Evolutionary conservation across 1,140 invertebrate genomes (phyloP), one percentile per base, ranked within the genome.

Genomic region (Zaprionus inermis): DNA sequence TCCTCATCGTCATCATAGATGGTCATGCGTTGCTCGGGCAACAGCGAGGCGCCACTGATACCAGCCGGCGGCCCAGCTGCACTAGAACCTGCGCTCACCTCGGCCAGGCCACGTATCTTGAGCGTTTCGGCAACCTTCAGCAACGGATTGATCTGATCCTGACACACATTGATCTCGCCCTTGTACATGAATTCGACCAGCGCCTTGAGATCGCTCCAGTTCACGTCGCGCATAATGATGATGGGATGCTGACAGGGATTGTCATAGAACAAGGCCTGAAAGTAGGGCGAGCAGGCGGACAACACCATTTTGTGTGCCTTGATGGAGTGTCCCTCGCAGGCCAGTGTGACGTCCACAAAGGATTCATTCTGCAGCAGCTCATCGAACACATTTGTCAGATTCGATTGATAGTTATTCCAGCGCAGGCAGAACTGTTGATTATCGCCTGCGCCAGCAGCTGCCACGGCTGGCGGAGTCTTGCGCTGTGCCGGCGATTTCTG

Each of bases 351-450:
- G 93, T 98, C 97, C 57, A 98, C 97, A 92, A 98, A 97, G 60
- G 96, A 96, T 93, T 98, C 97, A 92, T 95, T 97, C 92, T 97
- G 97, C 55, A 98, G 94, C 59, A 98, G 95, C 92, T 98, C 96
- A 89, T 98, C 97, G 93, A 98, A 98, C 65, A 97, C 97, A 93
- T 96, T 97, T 59, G 97, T 97, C 82, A 98, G 93, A 92, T 98
- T 98, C 66, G 94, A 95, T 92, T 98, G 97, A 93, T 98, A 98
- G 92, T 98, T 98, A 94, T 98, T 98, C 97, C 97, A 98, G 34
- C 97, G 94, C 83, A 98, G 94, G 92, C 97, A 98, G 94, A 98
- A 94, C 79, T 94, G 94, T 77, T 94, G 94, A 71, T 89, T 90
- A 20, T 78, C 75, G 0, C 75, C 81, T 7, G 28, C 28, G 28